phyloP scores from a whole-genome alignment of 23 tunicate species.

The Halocynthia roretzi region DNA sequence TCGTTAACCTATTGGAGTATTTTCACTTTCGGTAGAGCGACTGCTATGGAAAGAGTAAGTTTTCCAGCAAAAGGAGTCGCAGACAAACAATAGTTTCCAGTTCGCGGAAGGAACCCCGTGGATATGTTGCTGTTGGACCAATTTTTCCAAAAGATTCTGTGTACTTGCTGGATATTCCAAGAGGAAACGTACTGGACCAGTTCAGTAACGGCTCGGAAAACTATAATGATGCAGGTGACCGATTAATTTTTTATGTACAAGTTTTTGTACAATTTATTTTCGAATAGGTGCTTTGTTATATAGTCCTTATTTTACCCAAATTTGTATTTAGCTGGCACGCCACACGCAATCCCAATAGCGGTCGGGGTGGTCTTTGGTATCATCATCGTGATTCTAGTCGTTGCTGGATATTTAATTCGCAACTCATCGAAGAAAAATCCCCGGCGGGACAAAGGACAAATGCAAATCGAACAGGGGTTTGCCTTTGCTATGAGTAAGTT shows the following conservation, averaged over 20 bases:
- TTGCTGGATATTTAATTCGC: not conserved
- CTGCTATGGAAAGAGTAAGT: no score
- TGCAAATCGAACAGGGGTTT: not conserved
- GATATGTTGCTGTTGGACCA: not conserved
- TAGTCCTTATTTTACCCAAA: not conserved
- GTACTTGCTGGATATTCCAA: not conserved
- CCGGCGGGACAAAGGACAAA: not conserved
- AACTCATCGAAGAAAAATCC: not conserved
- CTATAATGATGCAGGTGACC: not conserved
- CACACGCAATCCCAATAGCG: not conserved
- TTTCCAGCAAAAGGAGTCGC: no score
- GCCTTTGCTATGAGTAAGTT: constrained; percentile 2
- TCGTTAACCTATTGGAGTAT: no score
- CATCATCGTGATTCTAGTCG: not conserved
- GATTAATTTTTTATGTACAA: not conserved
- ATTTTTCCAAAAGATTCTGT: constrained; percentile 13
- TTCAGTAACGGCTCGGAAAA: not conserved
- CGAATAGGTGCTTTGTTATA: not conserved
- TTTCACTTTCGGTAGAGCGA: no score
- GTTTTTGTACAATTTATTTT: not conserved
- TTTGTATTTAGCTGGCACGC: not conserved
- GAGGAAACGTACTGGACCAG: not conserved
- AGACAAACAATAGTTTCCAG: no score
- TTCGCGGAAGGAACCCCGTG: no score
- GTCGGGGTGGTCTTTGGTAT: not conserved